Evolutionary conservation across 64 coral and sea anemone genomes (phyloP).

Genomic region (Orbicella faveolata): DNA sequence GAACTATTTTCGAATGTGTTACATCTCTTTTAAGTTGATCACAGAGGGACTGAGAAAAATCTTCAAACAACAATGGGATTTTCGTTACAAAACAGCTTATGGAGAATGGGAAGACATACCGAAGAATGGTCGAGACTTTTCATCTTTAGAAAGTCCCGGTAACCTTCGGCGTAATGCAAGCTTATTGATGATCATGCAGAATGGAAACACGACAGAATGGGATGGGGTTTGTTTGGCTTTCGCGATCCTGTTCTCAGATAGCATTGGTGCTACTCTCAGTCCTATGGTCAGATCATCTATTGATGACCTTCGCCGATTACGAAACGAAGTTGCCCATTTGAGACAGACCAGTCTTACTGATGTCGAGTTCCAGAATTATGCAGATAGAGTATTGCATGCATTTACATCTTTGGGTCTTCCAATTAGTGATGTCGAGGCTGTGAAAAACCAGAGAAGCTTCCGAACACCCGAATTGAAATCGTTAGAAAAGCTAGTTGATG

Average conservation of each 20-base stretch:
- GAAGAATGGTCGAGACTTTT: too few relatives aligned
- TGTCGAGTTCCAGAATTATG: not conserved
- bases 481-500: not conserved
- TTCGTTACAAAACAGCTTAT: too few relatives aligned
- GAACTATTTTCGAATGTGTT: too few relatives aligned
- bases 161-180: too few relatives aligned
- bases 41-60: too few relatives aligned
- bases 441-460: slow-evolving; percentile 46
- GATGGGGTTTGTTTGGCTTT: slow-evolving; percentile 13
- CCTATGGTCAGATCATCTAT: not conserved
- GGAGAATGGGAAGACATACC: too few relatives aligned
- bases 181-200: too few relatives aligned
- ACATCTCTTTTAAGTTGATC: too few relatives aligned
- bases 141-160: too few relatives aligned
- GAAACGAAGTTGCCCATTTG: slow-evolving; percentile 22
- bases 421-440: not conserved
- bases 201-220: slow-evolving; percentile 19
- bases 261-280: not conserved
- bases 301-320: not conserved
- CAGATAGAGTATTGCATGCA: not conserved
- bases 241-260: slow-evolving; percentile 16
- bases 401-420: slow-evolving; percentile 14
- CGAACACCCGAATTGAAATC: not conserved
- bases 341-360: not conserved
- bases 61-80: too few relatives aligned